Evolutionary conservation across 1,140 invertebrate species (phyloP), one percentile per base, ranked within the genome.

Genomic region (Bombus huntii): DNA sequence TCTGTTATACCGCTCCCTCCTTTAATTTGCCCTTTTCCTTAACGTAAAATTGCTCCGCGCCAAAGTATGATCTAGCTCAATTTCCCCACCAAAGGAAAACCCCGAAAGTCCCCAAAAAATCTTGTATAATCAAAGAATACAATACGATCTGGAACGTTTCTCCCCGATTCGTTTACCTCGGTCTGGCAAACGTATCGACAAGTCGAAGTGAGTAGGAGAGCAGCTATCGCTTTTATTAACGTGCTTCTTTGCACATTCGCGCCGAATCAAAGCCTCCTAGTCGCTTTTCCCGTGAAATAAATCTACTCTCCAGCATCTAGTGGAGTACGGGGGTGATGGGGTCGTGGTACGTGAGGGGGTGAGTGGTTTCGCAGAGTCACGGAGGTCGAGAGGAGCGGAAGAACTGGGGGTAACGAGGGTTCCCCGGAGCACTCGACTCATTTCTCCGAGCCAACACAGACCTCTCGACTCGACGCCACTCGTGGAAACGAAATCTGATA

Each of bases 401-500:
- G 72, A 47, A 53, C 22, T 65, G 74, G 82, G 37, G 57, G 75
- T 53, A 73, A 88, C 79, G 81, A 88, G 79, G 85, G 84, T 86
- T 92, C 89, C 88, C 81, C 37, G 83, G 89, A 83, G 90, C 91
- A 92, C 91, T 94, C 91, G 89, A 93, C 90, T 94, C 93, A 93
- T 94, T 94, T 94, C 91, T 92, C 85, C 84, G 86, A 90, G 90
- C 91, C 87, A 91, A 93, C 91, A 89, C 91, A 91, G 88, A 90
- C 91, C 88, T 91, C 92, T 93, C 91, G 91, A 93, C 91, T 93
- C 90, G 85, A 92, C 88, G 88, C 90, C 92, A 93, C 91, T 94
- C 90, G 92, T 91, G 80, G 89, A 91, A 93, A 90, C 92, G 90
- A 92, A 93, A 93, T 93, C 91, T 91, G 92, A 93, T 93, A 93